phyloP scores from a whole-genome alignment of 2,888 invertebrate species.

The Odontocolon sp. region DNA sequence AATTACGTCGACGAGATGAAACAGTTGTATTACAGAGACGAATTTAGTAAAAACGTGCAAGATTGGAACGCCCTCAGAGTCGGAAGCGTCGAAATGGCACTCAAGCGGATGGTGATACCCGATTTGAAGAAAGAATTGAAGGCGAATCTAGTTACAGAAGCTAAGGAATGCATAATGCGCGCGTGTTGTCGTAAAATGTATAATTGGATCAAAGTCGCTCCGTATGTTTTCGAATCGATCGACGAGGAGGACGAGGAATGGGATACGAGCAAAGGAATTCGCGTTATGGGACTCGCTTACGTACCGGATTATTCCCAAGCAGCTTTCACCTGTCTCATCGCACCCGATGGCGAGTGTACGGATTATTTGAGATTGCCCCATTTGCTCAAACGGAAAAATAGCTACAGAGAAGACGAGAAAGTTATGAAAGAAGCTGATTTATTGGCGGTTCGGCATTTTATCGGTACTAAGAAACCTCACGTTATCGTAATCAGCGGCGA shows the following conservation, averaged over 20 bases:
- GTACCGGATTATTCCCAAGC: constrained; percentile 91
- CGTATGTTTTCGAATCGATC: constrained; percentile 84
- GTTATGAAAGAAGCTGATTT: constrained; percentile 86
- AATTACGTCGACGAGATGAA: constrained; percentile 89
- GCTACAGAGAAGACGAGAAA: constrained; percentile 86
- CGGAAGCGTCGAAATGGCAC: constrained; percentile 92
- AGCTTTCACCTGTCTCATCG: constrained; percentile 92
- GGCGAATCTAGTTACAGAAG: constrained; percentile 89
- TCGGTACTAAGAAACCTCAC: constrained; percentile 95
- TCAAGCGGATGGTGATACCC: constrained; percentile 87
- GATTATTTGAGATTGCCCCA: constrained; percentile 94
- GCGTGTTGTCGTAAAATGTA: constrained; percentile 91
- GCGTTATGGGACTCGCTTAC: constrained; percentile 93
- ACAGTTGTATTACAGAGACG: constrained; percentile 92
- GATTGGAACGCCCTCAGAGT: constrained; percentile 95
- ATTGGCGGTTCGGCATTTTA: constrained; percentile 88
- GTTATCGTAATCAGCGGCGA: constrained; percentile 96
- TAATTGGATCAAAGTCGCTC: constrained; percentile 92
- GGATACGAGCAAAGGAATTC: constrained; percentile 90
- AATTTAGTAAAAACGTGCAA: constrained; percentile 93
- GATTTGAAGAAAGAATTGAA: constrained; percentile 92
- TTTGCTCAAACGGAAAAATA: constrained; percentile 89
- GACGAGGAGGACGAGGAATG: constrained; percentile 94
- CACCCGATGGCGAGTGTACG: constrained; percentile 93
- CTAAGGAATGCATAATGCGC: constrained; percentile 90